Conservation (phyloP, 1,140 invertebrate genomes). For the Dreissena polymorpha region DNA sequence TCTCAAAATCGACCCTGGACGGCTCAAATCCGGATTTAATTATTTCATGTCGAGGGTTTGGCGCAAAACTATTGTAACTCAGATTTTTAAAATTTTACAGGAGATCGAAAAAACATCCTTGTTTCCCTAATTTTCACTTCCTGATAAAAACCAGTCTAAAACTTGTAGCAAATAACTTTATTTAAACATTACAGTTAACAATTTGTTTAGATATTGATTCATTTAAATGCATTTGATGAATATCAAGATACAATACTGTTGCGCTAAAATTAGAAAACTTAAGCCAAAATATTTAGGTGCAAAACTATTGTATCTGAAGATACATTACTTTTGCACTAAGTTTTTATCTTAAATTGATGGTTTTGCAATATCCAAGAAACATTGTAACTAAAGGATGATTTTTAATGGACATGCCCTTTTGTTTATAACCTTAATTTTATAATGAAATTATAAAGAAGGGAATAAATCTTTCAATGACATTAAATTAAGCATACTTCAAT, state of each 20-base stretch:
- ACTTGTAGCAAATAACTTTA: background rate
- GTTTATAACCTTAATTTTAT: no score
- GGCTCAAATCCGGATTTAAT: no score
- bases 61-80: conserved; percentile 41
- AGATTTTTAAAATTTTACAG: background rate
- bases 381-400: no score
- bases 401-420: no score
- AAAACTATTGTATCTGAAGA: conserved; percentile 7
- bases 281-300: background rate
- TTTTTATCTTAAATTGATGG: no score
- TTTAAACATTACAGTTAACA: background rate
- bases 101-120: conserved; percentile 1
- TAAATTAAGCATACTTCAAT: no score
- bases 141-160: background rate
- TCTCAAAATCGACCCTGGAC: no score
- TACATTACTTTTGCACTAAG: background rate
- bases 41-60: conserved; percentile 26
- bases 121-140: background rate
- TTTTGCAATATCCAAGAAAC: no score
- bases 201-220: background rate
- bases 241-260: conserved; percentile 6
- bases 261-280: background rate
- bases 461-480: no score
- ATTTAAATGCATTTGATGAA: background rate
- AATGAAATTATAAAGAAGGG: no score